These are phyloP conservation scores for Cebus imitator DNA, from an alignment of 2,113 vertebrate genomes.

Conservation along the genomic window DNA sequence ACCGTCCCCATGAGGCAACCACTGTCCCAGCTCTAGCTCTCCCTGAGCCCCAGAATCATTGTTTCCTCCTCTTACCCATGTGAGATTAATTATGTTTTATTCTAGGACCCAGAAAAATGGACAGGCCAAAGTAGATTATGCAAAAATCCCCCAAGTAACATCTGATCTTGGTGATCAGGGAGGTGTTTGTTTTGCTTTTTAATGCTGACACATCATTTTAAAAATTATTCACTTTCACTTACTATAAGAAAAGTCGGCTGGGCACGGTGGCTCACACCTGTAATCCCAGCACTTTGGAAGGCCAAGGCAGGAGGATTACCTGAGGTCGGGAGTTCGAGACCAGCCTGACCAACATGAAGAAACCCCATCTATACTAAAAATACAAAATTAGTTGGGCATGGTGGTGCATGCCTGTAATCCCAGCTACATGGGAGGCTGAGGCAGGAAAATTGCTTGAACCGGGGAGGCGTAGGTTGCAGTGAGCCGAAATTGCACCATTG, in stretches of 20 bases:
- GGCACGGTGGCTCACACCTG: too few species aligned
- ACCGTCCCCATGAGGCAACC: neutral
- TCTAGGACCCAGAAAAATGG: neutral
- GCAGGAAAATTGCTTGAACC: too few species aligned
- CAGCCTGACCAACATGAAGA: too few species aligned
- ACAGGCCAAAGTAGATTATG: neutral
- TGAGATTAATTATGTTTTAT: neutral
- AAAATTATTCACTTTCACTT: neutral
- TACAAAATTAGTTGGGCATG: too few species aligned
- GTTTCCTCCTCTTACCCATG: neutral
- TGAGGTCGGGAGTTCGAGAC: too few species aligned
- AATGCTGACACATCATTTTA: neutral
- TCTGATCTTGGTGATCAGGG: neutral
- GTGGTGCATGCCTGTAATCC: too few species aligned
- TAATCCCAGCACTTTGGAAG: too few species aligned
- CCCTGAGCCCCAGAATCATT: neutral
- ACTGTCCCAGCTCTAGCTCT: neutral
- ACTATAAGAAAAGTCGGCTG: neutral
- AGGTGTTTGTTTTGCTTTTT: neutral
- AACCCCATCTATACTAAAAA: too few species aligned
- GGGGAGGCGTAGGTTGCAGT: too few species aligned
- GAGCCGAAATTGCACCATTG: too few species aligned
- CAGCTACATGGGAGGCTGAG: too few species aligned
- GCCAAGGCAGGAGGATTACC: too few species aligned
- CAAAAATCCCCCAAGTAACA: neutral